These are phyloP conservation scores for Tetropium fuscum DNA, from an alignment of 2,888 invertebrate species.

Conservation along the genomic window DNA sequence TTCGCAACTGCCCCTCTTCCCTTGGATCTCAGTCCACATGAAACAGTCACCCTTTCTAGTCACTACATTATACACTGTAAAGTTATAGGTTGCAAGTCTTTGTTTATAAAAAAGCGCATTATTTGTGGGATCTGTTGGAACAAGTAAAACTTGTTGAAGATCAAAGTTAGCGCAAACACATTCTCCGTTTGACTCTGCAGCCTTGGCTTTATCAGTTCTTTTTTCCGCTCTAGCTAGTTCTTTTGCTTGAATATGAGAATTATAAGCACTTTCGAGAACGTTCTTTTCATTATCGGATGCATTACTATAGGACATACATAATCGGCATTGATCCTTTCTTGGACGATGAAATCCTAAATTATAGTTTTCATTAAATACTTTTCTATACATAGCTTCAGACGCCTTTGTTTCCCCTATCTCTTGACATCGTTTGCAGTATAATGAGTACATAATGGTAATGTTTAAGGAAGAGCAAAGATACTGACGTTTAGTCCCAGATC, in stretches of 20 bases:
- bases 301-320: too few species aligned
- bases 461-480: conserved; percentile 16
- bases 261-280: too few species aligned
- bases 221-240: too few species aligned
- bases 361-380: conserved; percentile 19
- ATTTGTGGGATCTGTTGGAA: conserved; percentile 38
- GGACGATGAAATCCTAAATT: conserved; percentile 16
- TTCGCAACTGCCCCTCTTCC: conserved; percentile 44
- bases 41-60: conserved; percentile 42
- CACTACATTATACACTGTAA: conserved; percentile 41
- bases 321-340: conserved; percentile 16
- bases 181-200: too few species aligned
- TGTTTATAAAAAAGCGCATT: conserved; percentile 44
- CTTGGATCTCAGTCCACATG: conserved; percentile 47
- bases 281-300: too few species aligned
- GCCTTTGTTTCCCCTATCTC: conserved; percentile 10
- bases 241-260: too few species aligned
- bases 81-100: conserved; percentile 35
- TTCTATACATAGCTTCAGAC: conserved; percentile 8
- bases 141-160: conserved; percentile 40
- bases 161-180: conserved; percentile 42
- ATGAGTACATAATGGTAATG: conserved; percentile 17
- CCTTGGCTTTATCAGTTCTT: too few species aligned
- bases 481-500: conserved; percentile 15
- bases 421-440: conserved; percentile 3